These are phyloP conservation scores for Pollicipes pollicipes DNA, from an alignment of 1,140 invertebrate species.

Conservation along the genomic window DNA sequence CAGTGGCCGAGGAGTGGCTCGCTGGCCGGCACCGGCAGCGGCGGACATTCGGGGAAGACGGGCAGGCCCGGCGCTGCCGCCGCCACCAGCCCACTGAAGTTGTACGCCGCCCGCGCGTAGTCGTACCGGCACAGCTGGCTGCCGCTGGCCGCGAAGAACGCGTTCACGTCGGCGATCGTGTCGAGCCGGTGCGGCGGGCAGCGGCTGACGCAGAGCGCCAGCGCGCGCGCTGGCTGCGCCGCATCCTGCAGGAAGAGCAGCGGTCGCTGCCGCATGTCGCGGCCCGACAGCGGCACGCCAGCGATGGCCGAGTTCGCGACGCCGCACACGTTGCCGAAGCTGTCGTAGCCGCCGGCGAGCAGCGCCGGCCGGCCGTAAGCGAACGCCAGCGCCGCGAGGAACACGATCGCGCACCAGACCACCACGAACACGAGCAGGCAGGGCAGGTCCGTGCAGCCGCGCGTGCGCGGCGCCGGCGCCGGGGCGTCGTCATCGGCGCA, in stretches of 20 bases:
- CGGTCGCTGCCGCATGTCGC: not conserved
- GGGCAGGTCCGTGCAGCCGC: not conserved
- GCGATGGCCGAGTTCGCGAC: constrained; percentile 55
- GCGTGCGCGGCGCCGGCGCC: too few relatives aligned
- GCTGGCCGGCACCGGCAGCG: not conserved
- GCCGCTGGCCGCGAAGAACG: not conserved
- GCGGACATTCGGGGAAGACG: not conserved
- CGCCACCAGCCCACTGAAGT: not conserved
- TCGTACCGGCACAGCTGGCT: not conserved
- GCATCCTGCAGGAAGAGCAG: not conserved
- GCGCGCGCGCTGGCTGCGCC: too few relatives aligned
- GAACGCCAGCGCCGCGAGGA: not conserved
- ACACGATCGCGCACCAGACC: not conserved
- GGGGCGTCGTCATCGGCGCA: not conserved
- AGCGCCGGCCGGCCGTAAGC: not conserved
- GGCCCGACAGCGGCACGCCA: constrained; percentile 24
- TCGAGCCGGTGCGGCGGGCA: not conserved
- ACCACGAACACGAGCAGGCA: not conserved
- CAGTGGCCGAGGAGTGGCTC: not conserved
- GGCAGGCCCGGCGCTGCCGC: too few relatives aligned
- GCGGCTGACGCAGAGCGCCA: not conserved
- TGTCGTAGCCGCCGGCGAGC: constrained; percentile 52
- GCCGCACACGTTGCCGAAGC: constrained; percentile 89
- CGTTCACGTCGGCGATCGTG: not conserved
- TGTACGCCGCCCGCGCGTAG: not conserved